Evolutionary conservation across 2,113 vertebrate species (phyloP), one percentile per base, ranked within the genome.

Genomic region (Megalops atlanticus): DNA sequence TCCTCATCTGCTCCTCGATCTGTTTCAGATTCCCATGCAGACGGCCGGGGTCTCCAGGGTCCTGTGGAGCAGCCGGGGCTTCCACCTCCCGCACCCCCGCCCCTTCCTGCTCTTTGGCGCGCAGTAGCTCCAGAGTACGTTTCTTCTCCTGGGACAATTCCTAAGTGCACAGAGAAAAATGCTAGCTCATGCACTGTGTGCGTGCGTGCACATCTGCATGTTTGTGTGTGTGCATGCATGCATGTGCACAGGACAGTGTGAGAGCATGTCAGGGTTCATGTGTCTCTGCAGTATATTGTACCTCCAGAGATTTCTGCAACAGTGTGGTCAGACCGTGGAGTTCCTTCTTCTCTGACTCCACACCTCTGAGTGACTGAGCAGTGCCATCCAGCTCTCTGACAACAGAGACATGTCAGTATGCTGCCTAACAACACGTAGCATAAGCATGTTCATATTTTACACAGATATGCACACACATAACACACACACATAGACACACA

Each of bases 1-100:
- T 87, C 88, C 95, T 96, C 95, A 99, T 98, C 84, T 95, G 96
- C 84, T 96, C 96, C 85, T 99, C 98, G 0, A 99, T 99, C 89
- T 96, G 94, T 74, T 81, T 90, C 58, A 99, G 92, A 89, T 95
- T 95, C 78, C 90, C 95, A 24, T 94, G 94, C 82, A 98, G 93
- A 79, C 95, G 92, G 70, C 94, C 91, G 16, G 74, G 52, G 0
- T 76, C 85, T 6, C 87, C 87, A 77, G 83, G 14, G 58, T 90
- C 83, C 87, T 87, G 82, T 76, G 71, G 80, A 69, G 71, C 72
- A 0, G 27, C 24, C 71, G 39, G 74, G 6, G 47, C 40, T 8
- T 78, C 72, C 68, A 31, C 78, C 1, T 16, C 21, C 18, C 3
- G 52, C n/a, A 27, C 12, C 85, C n/a, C 54, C 89, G 89, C 54